Percentiles rank a stretch among this genome's conserved stretches.
These are phyloP conservation scores for Meiosimyza platycephala DNA, from an alignment of 2,888 invertebrate species.

Conservation along the genomic window DNA sequence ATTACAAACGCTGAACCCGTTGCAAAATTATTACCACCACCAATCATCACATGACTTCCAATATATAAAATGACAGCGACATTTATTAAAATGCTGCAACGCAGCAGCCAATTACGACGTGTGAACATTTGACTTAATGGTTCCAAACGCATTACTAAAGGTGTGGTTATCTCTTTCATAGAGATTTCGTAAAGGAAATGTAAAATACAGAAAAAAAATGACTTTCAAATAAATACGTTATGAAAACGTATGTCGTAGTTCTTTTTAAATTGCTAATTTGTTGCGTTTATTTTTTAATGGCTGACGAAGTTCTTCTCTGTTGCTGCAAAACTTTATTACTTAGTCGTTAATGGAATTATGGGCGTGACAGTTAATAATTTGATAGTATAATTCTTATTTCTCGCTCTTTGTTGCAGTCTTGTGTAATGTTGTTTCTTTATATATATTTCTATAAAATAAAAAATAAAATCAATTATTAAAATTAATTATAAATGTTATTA, in stretches of 20 bases:
- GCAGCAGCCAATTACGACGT: constrained; percentile 78
- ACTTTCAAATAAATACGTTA: not conserved
- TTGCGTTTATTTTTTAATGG: not conserved
- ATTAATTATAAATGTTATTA: too few species aligned
- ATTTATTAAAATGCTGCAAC: constrained; percentile 80
- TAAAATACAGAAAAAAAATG: not conserved
- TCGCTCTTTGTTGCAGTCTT: too few species aligned
- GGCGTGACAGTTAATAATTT: not conserved
- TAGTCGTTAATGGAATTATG: not conserved
- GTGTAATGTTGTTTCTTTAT: too few species aligned
- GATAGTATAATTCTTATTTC: not conserved
- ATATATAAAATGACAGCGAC: constrained; percentile 79
- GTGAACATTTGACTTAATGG: constrained; percentile 67
- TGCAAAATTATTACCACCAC: constrained; percentile 64
- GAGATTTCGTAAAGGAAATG: not conserved
- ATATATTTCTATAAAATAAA: too few species aligned
- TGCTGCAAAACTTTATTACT: too few species aligned
- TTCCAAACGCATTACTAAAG: constrained; percentile 58
- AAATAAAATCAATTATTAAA: too few species aligned
- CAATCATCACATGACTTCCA: constrained; percentile 73
- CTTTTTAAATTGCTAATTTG: not conserved
- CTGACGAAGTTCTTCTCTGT: too few species aligned
- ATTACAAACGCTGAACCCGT: constrained; percentile 60
- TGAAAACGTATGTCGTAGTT: too few species aligned
- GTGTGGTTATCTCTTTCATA: constrained; percentile 34